Evolutionary conservation across 1,140 invertebrate species (phyloP).

Genomic region (Subanguina moxae): DNA sequence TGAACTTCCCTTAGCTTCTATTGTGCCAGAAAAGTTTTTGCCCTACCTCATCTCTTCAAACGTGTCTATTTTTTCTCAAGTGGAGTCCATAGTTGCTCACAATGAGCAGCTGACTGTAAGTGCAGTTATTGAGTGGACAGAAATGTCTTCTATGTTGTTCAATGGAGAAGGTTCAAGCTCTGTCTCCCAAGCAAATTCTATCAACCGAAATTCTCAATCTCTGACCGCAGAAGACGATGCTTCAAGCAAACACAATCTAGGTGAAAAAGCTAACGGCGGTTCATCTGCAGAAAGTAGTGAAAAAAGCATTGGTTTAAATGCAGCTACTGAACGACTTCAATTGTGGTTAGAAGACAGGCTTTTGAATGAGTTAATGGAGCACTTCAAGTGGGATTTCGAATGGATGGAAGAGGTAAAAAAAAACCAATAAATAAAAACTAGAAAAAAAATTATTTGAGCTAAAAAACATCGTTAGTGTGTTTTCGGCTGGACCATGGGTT

Average conservation of each 20-base stretch:
- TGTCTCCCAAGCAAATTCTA: constrained; percentile 12
- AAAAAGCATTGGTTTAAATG: constrained; percentile 26
- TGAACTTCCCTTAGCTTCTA: constrained; percentile 39
- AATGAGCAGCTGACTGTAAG: constrained; percentile 43
- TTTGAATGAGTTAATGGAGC: constrained; percentile 41
- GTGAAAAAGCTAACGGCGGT: not conserved
- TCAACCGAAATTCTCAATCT: not conserved
- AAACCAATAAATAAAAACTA: not conserved
- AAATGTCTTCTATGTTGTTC: not conserved
- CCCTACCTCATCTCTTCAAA: constrained; percentile 35
- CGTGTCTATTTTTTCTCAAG: constrained; percentile 35
- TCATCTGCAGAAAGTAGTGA: not conserved
- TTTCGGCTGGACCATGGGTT: too few species aligned
- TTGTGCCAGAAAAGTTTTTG: constrained; percentile 43
- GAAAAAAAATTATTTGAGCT: too few species aligned
- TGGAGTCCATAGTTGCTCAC: constrained; percentile 39
- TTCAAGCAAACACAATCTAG: not conserved
- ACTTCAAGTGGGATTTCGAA: constrained; percentile 46
- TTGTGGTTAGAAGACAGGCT: constrained; percentile 41
- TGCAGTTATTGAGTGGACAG: constrained; percentile 44
- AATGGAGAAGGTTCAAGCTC: constrained; percentile 1
- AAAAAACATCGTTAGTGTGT: too few species aligned
- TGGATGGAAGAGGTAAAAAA: constrained; percentile 50
- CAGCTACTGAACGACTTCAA: constrained; percentile 1
- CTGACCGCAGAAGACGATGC: not conserved